Percentiles rank a stretch among this genome's conserved stretches.
Conservation (phyloP, 2,888 invertebrate species). For the Xestia xanthographa region DNA sequence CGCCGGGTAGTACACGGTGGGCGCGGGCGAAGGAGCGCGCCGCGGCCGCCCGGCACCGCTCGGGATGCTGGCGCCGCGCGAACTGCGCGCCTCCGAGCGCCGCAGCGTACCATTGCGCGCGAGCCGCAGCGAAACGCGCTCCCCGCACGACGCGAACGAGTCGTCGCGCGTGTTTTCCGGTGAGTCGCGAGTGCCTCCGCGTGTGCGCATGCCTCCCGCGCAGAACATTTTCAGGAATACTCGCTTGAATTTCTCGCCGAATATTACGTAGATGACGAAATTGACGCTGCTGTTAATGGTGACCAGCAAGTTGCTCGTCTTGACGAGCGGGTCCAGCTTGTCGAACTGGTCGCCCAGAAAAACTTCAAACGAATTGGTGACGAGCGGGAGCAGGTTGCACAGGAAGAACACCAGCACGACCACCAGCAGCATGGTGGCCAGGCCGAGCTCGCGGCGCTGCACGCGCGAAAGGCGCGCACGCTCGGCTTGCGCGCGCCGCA, state of each 20-base stretch:
- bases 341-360: conserved; percentile 89
- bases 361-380: conserved; percentile 96
- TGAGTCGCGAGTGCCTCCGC: conserved; percentile 90
- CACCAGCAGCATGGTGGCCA: conserved; percentile 98
- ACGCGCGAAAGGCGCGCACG: conserved; percentile 96
- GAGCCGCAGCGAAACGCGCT: conserved; percentile 93
- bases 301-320: conserved; percentile 97
- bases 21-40: conserved; percentile 72
- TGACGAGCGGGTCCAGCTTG: conserved; percentile 92
- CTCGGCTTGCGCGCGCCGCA: conserved; percentile 96
- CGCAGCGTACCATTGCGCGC: conserved; percentile 85
- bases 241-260: conserved; percentile 98
- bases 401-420: conserved; percentile 98
- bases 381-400: conserved; percentile 96
- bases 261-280: conserved; percentile 99
- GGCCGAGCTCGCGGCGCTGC: conserved; percentile 97
- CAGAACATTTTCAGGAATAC: conserved; percentile 95
- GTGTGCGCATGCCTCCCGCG: conserved; percentile 91
- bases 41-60: conserved; percentile 65
- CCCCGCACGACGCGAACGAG: conserved; percentile 95
- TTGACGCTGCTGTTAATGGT: conserved; percentile 99
- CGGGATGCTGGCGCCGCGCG: conserved; percentile 56
- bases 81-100: conserved; percentile 74
- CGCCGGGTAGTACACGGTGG: conserved; percentile 84
- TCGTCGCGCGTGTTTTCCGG: conserved; percentile 94